Base-by-base conservation (phyloP, 1,140 invertebrate genomes). In the Teleogryllus occipitalis region DNA sequence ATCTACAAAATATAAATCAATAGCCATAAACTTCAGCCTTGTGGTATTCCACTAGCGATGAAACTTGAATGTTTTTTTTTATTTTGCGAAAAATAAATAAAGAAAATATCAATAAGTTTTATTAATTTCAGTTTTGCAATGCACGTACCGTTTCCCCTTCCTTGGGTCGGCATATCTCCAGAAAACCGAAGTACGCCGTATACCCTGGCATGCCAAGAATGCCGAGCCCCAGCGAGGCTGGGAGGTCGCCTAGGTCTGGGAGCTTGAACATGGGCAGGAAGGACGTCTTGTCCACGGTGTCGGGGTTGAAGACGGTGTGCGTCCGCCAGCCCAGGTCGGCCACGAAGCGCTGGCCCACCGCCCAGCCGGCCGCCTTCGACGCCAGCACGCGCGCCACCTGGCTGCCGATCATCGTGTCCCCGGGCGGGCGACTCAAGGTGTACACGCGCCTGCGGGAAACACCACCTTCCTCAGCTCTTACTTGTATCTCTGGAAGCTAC, bases 161-260 rank as follows among this genome's bases (percentile, higher is more conserved):
- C 85, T 92, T 90, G 2, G 92, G 92, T 27, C 91, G 83, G 81
- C 92, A 93, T 47, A 93, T 85, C 81, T 93, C 89, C n/a, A 91
- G 82, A 15, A 94, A 87, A 0, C 93, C 93, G 84, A 93, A 93
- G 83, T 92, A 93, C 4, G 93, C 92, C 8, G 92, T 93, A 79
- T 90, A 90, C 18, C 87, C 87, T 54, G 87, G 84, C 85, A 87
- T 86, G 79, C 87, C 87, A n/a, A 86, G 77, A n/a, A 83, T 81
- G 27, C 87, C 87, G 39, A 88, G 81, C 8, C 82, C 85, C 46
- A 85, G 82, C 10, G 86, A 87, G 21, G 81, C 47, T 39, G 86
- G 83, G 15, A 87, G 80, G n/a, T 82, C 82, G 74, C 83, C 83
- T 46, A 86, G 79, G 81, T 87, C 84, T 10, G 85, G 84, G 75